Evolutionary conservation across 2,888 invertebrate species (phyloP), one percentile per base, ranked within the genome.

Genomic region (Agonopterix arenella): DNA sequence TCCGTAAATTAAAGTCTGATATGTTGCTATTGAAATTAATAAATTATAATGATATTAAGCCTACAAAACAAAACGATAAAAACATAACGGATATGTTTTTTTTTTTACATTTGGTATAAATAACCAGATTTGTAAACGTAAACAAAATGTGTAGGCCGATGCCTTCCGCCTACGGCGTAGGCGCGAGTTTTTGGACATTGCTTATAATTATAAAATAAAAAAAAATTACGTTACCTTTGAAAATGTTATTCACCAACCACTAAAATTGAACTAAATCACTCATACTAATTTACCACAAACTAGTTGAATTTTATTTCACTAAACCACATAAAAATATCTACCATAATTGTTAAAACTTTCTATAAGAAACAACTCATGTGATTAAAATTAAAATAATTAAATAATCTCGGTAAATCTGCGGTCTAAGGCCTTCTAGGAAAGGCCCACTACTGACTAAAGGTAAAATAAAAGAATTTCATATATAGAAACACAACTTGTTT

Each of bases 281-380:
- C 71, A 62, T 56, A 58, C 66, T 62, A 73, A 75, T 75, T 76
- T 76, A 72, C 47, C 70, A 76, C 72, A 70, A 76, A 74, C 61
- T 62, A 75, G 67, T 47, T 59, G 74, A 75, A 70, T 60, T 9
- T 49, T 44, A 54, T 55, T 58, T 46, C 48, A 49, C 57, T 55
- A 44, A 50, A 53, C 44, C 52, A 47, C 47, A 48, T 45, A 40
- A 52, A 10, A 11, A 9, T 11, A 13, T 5, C 4, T 41, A 47
- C 40, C 38, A 13, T 11, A 11, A 36, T 28, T 45, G 0, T 28
- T 10, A n/a, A 36, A 43, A 47, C 44, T 45, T 43, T 43, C 43
- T 38, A 41, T n/a, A 36, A 11, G 8, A 46, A 44, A 28, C 5
- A 44, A 28, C 5, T 28, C 5, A 7, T 28, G 28, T 28, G 28